These are phyloP conservation scores for Venusia cambrica DNA, from an alignment of 2,888 invertebrate species.

Conservation along the genomic window DNA sequence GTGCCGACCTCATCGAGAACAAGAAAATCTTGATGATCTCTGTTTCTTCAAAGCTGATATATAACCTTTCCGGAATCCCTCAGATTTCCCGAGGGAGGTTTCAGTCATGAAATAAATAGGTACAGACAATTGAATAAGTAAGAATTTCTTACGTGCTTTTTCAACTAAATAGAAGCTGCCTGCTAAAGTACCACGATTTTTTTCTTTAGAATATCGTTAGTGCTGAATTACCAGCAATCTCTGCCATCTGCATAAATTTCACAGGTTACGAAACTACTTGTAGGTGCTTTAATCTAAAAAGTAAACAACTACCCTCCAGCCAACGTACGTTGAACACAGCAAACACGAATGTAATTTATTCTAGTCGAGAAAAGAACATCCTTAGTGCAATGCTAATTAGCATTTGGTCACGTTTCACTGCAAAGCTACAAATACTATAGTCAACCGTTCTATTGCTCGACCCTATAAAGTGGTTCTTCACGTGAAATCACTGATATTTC, in stretches of 20 bases:
- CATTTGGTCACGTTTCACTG: conserved; percentile 38
- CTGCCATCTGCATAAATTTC: too few species aligned
- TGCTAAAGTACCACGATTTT: conserved; percentile 1
- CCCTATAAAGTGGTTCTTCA: too few species aligned
- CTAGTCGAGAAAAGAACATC: conserved; percentile 13
- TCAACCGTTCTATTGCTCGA: too few species aligned
- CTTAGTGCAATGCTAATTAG: conserved; percentile 32
- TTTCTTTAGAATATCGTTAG: too few species aligned
- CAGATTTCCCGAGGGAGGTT: conserved; percentile 26
- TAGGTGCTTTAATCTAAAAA: neutral
- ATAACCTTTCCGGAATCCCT: too few species aligned
- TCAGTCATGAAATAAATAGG: conserved; percentile 26
- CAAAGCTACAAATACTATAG: conserved; percentile 20
- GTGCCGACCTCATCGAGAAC: too few species aligned
- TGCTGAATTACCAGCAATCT: too few species aligned
- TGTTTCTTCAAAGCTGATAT: too few species aligned
- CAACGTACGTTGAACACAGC: neutral
- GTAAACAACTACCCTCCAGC: too few species aligned
- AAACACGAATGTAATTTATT: conserved; percentile 2
- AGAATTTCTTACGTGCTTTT: conserved; percentile 22
- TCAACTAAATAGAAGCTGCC: neutral
- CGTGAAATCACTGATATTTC: too few species aligned
- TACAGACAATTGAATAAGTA: conserved; percentile 24
- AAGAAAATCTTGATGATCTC: too few species aligned
- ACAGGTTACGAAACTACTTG: too few species aligned